Evolutionary conservation across 2,888 invertebrate species (phyloP), one percentile per base, ranked within the genome.

Genomic region (Scelioninae gen. 2): DNA sequence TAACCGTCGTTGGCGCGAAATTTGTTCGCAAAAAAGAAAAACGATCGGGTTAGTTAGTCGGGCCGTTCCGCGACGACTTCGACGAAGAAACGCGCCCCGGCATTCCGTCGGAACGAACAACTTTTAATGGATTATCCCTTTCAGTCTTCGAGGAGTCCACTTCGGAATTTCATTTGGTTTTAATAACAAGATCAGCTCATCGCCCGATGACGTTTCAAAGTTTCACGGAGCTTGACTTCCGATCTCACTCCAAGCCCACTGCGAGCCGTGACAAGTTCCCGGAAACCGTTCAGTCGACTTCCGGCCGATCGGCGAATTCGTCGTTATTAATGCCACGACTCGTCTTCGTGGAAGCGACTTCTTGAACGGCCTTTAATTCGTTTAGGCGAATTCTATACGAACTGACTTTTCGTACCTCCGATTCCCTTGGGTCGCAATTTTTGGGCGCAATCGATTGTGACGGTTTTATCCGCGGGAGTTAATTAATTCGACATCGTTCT

Each of bases 121-220:
- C 58, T 71, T 71, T 64, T 71, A 64, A 64, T 64, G 64, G 64
- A 71, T 71, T 71, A 71, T 60, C 64, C 57, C 28, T 48, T 71
- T 58, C 37, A 37, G 35, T 57, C 46, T 22, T 6, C 39, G 16
- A 64, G 25, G 65, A 60, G 39, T 60, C 46, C 46, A 46, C 48
- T 60, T 35, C 25, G 53, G 39, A 58, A 72, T 65, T 65, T 60
- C 60, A 52, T 60, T 65, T 35, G 35, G 41, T 41, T 72, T 60
- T 60, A 55, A 65, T 72, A 72, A 65, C 60, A 41, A 65, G 60
- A 65, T 71, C 64, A 65, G 45, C 52, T 65, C 64, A 53, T 71
- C 52, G 65, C 31, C 46, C 39, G 53, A 58, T 65, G 60, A 65
- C 60, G 46, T 64, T 64, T 64, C 37, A 58, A 71, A 64, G 19